Base-by-base conservation (phyloP, 2,888 invertebrate genomes). In the Epinotia bilunana region DNA sequence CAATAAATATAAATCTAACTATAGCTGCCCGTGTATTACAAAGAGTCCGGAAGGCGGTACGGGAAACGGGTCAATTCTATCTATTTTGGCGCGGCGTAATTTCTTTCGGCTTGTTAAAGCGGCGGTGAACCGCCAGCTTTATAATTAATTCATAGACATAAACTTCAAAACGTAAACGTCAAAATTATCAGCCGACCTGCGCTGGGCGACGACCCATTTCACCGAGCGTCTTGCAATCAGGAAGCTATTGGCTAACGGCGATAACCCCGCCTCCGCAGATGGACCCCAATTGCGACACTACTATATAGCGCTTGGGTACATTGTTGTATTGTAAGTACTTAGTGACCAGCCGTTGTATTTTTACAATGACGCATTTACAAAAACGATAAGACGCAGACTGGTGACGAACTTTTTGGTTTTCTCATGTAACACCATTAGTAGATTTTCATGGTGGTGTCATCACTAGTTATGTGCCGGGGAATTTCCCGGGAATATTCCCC, bases 181-280 rank as follows among this genome's bases (percentile, higher is more conserved):
- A 49, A 71, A 62, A 62, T 72, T 61, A 75, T 75, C 75, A 72
- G 57, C 9, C 61, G 73, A 64, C 73, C 63, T 57, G 18, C 46
- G 60, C 16, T 55, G 74, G 71, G 68, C 73, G 72, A 46, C 55
- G 77, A 49, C 69, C 77, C 67, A 76, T 73, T 78, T 78, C 73
- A 77, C 74, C 55, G 62, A 73, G 49, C 65, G 62, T 73, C 75
- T 76, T 62, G 58, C 68, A 72, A 71, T 71, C 75, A 78, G 78
- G 78, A 78, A 74, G 65, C 28, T 46, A 43, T 71, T 61, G 65
- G 61, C 55, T 63, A 69, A 76, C 60, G 13, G 43, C n/a, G 73
- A 73, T 76, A 73, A 73, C 69, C 73, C 57, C 70, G 74, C 71
- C 75, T 33, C 55, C 65, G 60, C 75, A 67, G 71, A 60, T 55